Base-by-base conservation (phyloP, 2,888 invertebrate genomes). In the Argynnis bischoffii region DNA sequence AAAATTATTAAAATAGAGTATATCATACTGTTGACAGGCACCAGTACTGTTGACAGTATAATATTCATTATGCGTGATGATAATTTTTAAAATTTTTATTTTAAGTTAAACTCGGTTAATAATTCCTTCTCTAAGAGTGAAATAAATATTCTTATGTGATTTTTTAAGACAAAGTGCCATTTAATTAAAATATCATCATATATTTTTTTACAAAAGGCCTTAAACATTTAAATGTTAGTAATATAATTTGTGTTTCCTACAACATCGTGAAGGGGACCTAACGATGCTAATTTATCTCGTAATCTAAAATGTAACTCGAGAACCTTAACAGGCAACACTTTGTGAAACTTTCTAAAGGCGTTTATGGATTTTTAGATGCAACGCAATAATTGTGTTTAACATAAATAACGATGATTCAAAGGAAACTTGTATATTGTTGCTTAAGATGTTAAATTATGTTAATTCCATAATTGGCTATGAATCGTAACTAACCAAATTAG, bases 211-310 rank as follows among this genome's bases (percentile, higher is more conserved):
- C 35, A 11, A 11, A 41, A 11, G 1, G 11, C 8, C 8, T 41
- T 8, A 41, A 41, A 41, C 35, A 8, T 41, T 35, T 41, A 41
- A 41, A 41, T 11, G 2, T 41, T 41, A 41, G 35, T 8, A 21
- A 47, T n/a, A 57, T 21, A 21, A 15, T 57, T 47, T 15, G 15
- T 15, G 2, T 47, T 48, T 59, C n/a, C 46, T 13, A 59, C n/a
- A 48, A 47, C 41, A 61, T 16, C 51, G 18, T 61, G 61, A 41
- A 53, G 18, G 11, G 26, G 18, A 18, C 61, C 4, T 61, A 13
- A 66, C 56, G 66, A 67, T 61, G 70, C 55, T 64, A 68, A 70
- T 63, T 68, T 73, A 72, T 72, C 68, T 72, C 54, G 56, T 61
- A 53, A 69, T 71, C 66, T 55, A 46, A 59, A 66, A 70, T 64